Evolutionary conservation across 1,140 invertebrate genomes (phyloP), one percentile per base, ranked within the genome.

Genomic region (Chrysopa pallens): DNA sequence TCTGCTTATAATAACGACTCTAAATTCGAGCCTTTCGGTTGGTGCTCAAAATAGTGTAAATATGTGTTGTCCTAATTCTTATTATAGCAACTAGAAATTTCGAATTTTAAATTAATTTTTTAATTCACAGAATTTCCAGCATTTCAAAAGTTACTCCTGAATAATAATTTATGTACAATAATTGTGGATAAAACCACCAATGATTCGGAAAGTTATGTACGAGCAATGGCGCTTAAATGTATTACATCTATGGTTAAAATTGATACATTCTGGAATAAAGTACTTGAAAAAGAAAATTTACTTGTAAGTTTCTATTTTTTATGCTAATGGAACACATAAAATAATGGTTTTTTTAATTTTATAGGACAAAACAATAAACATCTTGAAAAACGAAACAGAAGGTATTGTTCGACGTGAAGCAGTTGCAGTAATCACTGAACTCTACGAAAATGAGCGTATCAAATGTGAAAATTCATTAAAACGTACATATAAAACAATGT

Each of bases 331-430:
- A 23, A 23, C 17, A 23, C 2, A 23, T 23, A 5, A 23, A 23
- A 23, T 5, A 23, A 23, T 3, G 5, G 17, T 23, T 23, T 23
- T 23, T 40, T 37, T 42, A 46, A 38, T 42, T 43, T 44, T 35
- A 17, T 69, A 84, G 80, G 63, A 73, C 42, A 68, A 72, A 52
- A 61, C 78, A 27, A 60, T 81, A 17, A 53, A 61, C 31, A 63
- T 80, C 36, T 52, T 83, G 0, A 58, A 69, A n/a, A 60, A 72
- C 8, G 82, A 83, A 49, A 75, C 69, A 36, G 82, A 86, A 61
- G 81, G 74, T 2, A 72, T 84, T 36, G 80, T 84, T 0, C 67
- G 81, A 29, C 72, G 72, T 36, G 80, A 84, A 57, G 76, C 77
- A 1, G 72, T 76, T 13, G 60, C 62, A 14, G 65, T 82, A 2